Evolutionary conservation across 2,888 invertebrate genomes (phyloP).

Genomic region (Octodonta nipae): DNA sequence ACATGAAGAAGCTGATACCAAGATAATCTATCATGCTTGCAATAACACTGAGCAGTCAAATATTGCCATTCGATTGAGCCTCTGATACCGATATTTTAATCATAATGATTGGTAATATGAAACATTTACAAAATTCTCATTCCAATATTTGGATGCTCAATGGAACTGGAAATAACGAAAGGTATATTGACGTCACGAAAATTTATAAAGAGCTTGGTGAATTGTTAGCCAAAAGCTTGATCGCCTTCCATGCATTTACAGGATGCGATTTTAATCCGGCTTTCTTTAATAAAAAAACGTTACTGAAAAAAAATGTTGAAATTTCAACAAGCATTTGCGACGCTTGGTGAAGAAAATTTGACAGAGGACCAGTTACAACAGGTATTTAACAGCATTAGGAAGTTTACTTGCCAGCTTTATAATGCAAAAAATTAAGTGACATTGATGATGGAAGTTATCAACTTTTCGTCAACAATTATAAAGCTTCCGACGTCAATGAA

Average conservation of each 20-base stretch:
- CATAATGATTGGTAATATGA: conserved; percentile 19
- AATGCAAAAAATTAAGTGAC: no score
- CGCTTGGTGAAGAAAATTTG: no score
- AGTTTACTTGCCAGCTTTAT: no score
- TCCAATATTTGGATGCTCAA: conserved; percentile 14
- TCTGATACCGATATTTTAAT: conserved; percentile 17
- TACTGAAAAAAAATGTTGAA: no score
- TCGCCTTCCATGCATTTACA: conserved; percentile 11
- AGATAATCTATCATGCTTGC: conserved; percentile 15
- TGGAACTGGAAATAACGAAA: conserved; percentile 16
- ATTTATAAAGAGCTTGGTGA: conserved; percentile 8
- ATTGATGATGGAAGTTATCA: no score
- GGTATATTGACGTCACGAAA: conserved; percentile 9
- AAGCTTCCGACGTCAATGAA: no score
- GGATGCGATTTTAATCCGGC: conserved; percentile 9
- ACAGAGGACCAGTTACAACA: no score
- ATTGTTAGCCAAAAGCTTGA: conserved; percentile 9
- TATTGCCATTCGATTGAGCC: conserved; percentile 15
- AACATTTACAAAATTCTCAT: conserved; percentile 13
- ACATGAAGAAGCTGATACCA: conserved; percentile 15
- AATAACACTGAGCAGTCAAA: conserved; percentile 13
- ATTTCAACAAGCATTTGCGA: no score
- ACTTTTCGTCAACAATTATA: no score
- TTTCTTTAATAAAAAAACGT: no score
- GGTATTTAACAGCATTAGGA: no score